Evolutionary conservation across 2,113 vertebrate species (phyloP), one percentile per base, ranked within the genome.

Genomic region (Zeus faber): DNA sequence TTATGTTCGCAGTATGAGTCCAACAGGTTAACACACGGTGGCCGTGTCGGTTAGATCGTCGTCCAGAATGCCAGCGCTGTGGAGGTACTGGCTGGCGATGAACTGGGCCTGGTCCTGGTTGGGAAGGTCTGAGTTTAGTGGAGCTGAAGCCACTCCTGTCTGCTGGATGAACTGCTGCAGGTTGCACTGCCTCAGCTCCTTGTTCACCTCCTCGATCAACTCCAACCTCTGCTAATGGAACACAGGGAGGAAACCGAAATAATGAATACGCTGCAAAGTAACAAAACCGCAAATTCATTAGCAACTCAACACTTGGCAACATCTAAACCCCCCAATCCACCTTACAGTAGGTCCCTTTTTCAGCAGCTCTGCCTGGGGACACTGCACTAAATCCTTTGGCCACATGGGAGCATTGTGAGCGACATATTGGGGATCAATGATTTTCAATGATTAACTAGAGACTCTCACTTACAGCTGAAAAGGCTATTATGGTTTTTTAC

Each of bases 141-240:
- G 54, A 70, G 57, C 52, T 16, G 64, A 48, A 0, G 77, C 70
- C 2, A 49, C 83, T 27, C 93, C 91, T 0, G 93, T 89, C 86
- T 94, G 92, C 82, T 87, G 91, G 81, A 97, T 96, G 81, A 97
- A 97, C 75, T 94, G 93, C 79, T 96, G 95, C 77, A 97, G 85
- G 77, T 97, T 92, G 49, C 92, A 94, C 66, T 96, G 94, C 5
- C 94, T 90, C 62, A 98, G 88, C 70, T 98, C 95, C 71, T 94
- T 94, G 67, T 95, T 94, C 82, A 97, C 84, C 31, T 94, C 93
- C 65, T 95, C 89, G 3, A 93, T 73, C 65, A 88, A 82, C 65
- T 90, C 82, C 45, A 67, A 77, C 55, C 91, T 90, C 48, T 79
- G 87, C 95, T 98, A 59, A 23, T 86, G 74, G 44, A 56, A 11